phyloP scores from a whole-genome alignment of 1,140 invertebrate species.

The Cydia splendana region DNA sequence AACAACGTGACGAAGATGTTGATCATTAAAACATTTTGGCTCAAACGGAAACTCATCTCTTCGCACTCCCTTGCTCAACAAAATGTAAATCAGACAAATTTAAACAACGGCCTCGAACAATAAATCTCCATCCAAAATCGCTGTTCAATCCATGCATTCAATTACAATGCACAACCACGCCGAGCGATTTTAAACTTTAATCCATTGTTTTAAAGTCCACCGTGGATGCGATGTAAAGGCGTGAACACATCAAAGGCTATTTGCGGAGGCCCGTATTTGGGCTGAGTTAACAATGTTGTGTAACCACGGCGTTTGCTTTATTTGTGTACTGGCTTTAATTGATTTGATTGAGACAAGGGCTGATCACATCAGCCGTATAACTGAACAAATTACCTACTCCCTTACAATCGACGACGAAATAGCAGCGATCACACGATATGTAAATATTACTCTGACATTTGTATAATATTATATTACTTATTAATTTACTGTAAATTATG shows the following conservation, averaged over 20 bases:
- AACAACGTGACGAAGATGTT: no score
- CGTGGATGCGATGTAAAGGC: not conserved
- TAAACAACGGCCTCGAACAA: not conserved
- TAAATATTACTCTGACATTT: no score
- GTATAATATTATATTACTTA: no score
- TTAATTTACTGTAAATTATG: no score
- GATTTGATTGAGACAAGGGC: not conserved
- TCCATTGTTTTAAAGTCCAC: not conserved
- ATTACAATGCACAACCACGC: not conserved
- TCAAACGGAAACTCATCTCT: no score
- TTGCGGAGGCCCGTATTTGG: slow-evolving; percentile 10
- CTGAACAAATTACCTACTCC: not conserved
- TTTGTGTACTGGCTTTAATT: not conserved
- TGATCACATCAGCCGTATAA: not conserved
- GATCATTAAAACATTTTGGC: no score
- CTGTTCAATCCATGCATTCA: slow-evolving; percentile 5
- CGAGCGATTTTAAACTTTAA: not conserved
- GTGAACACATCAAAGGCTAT: slow-evolving; percentile 8
- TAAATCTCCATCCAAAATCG: not conserved
- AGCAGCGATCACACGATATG: no score
- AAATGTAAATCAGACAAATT: not conserved
- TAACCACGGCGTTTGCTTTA: not conserved
- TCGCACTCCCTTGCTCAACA: no score
- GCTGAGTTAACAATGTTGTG: not conserved
- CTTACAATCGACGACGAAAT: no score